Evolutionary conservation across 2,888 invertebrate species (phyloP).

Genomic region (Drosophila diplacantha): DNA sequence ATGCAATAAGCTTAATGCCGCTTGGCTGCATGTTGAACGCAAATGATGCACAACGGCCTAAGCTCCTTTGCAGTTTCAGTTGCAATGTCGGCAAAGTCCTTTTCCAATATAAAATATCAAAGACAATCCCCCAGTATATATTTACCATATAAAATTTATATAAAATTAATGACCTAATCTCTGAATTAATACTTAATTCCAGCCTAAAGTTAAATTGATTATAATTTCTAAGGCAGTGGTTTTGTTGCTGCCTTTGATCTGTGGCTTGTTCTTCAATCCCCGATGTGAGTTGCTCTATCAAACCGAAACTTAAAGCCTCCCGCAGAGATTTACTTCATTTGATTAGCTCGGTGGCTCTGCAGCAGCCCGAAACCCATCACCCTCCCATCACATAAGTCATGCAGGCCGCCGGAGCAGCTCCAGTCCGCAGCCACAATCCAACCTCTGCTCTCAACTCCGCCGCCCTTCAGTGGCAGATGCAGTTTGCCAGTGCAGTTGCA

Average conservation of each 20-base stretch:
- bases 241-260: no score
- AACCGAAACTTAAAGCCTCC: constrained; percentile 18
- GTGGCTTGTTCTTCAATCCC: not conserved
- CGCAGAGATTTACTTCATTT: constrained; percentile 31
- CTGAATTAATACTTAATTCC: not conserved
- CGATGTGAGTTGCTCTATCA: constrained; percentile 3
- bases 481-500: constrained; percentile 31
- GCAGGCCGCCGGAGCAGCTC: constrained; percentile 14
- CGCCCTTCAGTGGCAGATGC: constrained; percentile 21
- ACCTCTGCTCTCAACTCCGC: not conserved
- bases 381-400: constrained; percentile 45
- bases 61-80: constrained; percentile 24
- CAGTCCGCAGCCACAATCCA: constrained; percentile 10
- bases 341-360: constrained; percentile 34
- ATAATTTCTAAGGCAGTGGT: not conserved
- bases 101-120: not conserved
- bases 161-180: not conserved
- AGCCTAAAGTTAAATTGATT: not conserved
- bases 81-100: not conserved
- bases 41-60: constrained; percentile 32
- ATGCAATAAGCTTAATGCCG: constrained; percentile 61
- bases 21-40: constrained; percentile 20
- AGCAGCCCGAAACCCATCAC: constrained; percentile 34
- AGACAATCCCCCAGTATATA: not conserved
- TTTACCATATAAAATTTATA: not conserved